These are phyloP conservation scores for Hydrophis major DNA, from an alignment of 2,797 vertebrate genomes.

Conservation along the genomic window DNA sequence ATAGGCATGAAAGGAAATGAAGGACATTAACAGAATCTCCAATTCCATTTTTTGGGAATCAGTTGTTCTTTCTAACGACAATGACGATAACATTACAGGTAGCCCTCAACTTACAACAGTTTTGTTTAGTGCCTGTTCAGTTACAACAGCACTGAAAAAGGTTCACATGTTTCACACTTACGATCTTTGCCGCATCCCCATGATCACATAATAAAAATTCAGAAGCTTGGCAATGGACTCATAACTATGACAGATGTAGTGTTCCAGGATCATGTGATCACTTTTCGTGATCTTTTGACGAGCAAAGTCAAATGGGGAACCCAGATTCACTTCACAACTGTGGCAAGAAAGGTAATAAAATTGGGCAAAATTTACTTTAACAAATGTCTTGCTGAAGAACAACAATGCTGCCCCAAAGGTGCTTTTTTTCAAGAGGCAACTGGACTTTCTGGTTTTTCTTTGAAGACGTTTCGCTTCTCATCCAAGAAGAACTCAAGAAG, in stretches of 20 bases:
- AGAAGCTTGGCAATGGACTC: background rate
- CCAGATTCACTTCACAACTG: no score
- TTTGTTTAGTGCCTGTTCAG: no score
- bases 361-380: background rate
- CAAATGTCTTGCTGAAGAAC: background rate
- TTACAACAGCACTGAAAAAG: no score
- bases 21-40: background rate
- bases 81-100: background rate
- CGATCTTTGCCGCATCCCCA: no score
- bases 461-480: no score
- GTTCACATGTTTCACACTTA: no score
- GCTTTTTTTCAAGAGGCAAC: no score
- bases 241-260: background rate
- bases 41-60: background rate
- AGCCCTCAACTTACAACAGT: no score
- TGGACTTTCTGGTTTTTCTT: no score
- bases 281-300: background rate
- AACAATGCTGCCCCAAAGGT: background rate
- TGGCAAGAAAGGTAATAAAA: no score
- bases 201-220: background rate
- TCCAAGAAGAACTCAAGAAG: no score
- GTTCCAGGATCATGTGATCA: background rate
- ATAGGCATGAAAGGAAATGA: background rate
- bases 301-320: background rate
- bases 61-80: background rate